Percentiles rank a stretch among this genome's conserved stretches.
Conservation (phyloP, 2,797 vertebrate species). For the Platyrinchus mystaceus region DNA sequence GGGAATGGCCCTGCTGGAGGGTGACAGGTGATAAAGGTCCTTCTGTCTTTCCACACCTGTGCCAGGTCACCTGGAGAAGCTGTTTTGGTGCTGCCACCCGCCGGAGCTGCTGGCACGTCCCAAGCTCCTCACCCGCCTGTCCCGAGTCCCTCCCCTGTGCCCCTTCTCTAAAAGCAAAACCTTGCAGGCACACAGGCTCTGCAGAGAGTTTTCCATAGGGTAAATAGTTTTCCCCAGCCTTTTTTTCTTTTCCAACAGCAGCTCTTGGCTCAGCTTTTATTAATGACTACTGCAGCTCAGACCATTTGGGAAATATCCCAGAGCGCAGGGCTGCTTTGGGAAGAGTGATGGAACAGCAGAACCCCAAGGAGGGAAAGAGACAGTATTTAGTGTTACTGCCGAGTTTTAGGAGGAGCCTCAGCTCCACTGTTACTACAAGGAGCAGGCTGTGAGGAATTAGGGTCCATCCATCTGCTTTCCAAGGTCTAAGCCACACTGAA, state of each 20-base stretch:
- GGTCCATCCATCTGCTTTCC: neutral
- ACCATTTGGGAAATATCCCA: neutral
- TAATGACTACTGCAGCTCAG: neutral
- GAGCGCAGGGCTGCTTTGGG: neutral
- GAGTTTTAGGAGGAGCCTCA: neutral
- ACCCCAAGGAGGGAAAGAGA: neutral
- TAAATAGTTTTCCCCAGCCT: neutral
- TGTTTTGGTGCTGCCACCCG: constrained; percentile 1
- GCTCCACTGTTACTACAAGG: neutral
- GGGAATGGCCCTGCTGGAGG: neutral
- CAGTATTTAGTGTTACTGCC: neutral
- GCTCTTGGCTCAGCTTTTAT: neutral
- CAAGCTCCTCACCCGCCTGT: neutral
- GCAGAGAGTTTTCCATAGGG: neutral
- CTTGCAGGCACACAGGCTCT: neutral
- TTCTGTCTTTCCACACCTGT: fast-evolving
- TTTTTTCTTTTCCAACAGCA: neutral
- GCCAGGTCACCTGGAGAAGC: neutral
- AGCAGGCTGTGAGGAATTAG: neutral
- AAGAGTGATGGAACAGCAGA: neutral
- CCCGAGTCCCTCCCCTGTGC: neutral
- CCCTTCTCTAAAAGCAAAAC: neutral
- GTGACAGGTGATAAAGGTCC: neutral
- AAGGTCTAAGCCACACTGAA: neutral
- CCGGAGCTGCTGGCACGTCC: neutral